These are phyloP conservation scores for Pristionchus fissidentatus DNA, from an alignment of 2,888 invertebrate species.

Conservation along the genomic window DNA sequence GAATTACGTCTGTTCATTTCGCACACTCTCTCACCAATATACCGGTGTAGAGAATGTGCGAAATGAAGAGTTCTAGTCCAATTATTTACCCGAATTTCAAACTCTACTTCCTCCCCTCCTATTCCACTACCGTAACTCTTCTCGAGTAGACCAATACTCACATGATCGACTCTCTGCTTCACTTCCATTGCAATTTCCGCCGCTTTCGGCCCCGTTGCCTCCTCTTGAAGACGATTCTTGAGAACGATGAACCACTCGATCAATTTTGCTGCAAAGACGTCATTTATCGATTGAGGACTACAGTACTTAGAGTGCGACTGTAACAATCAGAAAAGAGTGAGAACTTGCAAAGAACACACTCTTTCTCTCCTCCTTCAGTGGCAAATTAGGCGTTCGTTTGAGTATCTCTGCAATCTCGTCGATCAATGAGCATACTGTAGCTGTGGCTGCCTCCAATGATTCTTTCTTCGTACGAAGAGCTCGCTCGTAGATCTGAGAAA, in stretches of 20 bases:
- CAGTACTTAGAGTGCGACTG: not conserved
- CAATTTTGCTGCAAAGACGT: conserved; percentile 21
- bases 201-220: conserved; percentile 38
- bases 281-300: not conserved
- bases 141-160: conserved; percentile 14
- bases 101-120: too few relatives aligned
- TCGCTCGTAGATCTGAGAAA: conserved; percentile 33
- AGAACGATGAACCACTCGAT: conserved; percentile 47
- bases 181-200: conserved; percentile 40
- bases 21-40: too few relatives aligned
- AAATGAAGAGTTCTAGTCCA: too few relatives aligned
- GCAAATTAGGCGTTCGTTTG: conserved; percentile 42
- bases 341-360: not conserved
- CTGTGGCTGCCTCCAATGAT: not conserved
- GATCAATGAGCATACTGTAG: not conserved
- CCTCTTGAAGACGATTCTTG: conserved; percentile 29
- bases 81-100: too few relatives aligned
- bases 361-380: conserved; percentile 39
- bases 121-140: not conserved
- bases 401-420: conserved; percentile 42
- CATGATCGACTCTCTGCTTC: conserved; percentile 48
- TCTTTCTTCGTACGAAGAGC: conserved; percentile 32
- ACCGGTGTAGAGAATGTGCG: too few relatives aligned
- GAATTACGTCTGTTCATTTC: too few relatives aligned
- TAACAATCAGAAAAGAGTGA: not conserved